Evolutionary conservation across 2,888 invertebrate genomes (phyloP).

Genomic region (Eudasyphora cyanicolor): DNA sequence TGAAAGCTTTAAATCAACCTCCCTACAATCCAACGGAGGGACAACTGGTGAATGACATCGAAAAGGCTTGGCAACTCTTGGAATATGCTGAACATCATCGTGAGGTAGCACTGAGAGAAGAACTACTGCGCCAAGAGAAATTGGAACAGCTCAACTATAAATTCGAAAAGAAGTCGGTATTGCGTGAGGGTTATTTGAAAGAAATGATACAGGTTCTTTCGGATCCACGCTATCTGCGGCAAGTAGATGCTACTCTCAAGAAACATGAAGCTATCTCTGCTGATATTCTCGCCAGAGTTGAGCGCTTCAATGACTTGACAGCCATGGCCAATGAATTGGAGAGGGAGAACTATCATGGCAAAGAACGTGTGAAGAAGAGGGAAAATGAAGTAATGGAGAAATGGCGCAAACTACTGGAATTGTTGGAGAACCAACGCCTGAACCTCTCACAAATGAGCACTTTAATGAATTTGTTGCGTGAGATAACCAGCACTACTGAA

Average conservation of each 20-base stretch:
- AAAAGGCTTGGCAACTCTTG: conserved; percentile 94
- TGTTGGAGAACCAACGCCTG: conserved; percentile 90
- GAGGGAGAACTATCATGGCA: conserved; percentile 94
- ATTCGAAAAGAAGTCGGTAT: conserved; percentile 96
- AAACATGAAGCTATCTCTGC: conserved; percentile 99
- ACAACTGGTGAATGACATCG: conserved; percentile 95
- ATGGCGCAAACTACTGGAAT: conserved; percentile 92
- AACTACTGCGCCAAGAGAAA: conserved; percentile 93
- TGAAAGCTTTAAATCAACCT: conserved; percentile 96
- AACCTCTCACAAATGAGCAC: conserved; percentile 90
- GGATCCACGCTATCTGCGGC: conserved; percentile 93
- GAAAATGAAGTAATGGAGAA: conserved; percentile 88
- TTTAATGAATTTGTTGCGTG: conserved; percentile 92
- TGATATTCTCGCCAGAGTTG: conserved; percentile 95
- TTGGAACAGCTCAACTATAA: conserved; percentile 97
- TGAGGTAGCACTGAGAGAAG: conserved; percentile 94
- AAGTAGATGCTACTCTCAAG: conserved; percentile 98
- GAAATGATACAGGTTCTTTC: conserved; percentile 98
- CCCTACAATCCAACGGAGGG: conserved; percentile 93
- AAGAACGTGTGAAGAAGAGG: conserved; percentile 86
- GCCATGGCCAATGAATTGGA: conserved; percentile 96
- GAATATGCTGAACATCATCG: conserved; percentile 96
- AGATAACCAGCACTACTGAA: conserved; percentile 93
- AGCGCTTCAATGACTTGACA: conserved; percentile 95
- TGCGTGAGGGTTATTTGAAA: conserved; percentile 96